These are phyloP conservation scores for Pipra filicauda DNA, from an alignment of 2,113 vertebrate genomes.

Conservation along the genomic window DNA sequence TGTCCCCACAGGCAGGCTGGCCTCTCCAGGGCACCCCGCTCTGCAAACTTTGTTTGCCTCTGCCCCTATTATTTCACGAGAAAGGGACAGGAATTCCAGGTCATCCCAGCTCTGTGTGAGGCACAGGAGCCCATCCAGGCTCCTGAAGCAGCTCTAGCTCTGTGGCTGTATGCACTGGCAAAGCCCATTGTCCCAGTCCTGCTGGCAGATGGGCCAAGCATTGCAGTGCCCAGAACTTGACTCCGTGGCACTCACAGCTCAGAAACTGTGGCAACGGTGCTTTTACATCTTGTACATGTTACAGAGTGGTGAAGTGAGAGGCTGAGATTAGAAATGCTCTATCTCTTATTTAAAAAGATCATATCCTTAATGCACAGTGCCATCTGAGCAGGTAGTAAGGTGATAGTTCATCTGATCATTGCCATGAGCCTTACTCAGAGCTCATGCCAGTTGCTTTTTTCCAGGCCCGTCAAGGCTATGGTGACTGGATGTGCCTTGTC, in stretches of 20 bases:
- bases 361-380: fast-evolving
- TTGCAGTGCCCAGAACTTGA: not conserved
- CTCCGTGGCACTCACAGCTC: not conserved
- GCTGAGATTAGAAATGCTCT: not conserved
- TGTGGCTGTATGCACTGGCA: not conserved
- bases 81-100: not conserved
- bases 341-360: not conserved
- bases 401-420: fast-evolving
- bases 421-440: not conserved
- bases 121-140: not conserved
- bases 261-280: not conserved
- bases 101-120: not conserved
- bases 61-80: fast-evolving
- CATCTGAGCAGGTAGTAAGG: not conserved
- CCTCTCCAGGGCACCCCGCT: fast-evolving
- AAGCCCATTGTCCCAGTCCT: not conserved
- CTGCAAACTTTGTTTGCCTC: not conserved
- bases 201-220: not conserved
- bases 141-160: not conserved
- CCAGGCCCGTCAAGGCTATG: not conserved
- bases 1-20: fast-evolving
- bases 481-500: not conserved
- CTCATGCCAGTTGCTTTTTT: not conserved
- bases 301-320: not conserved
- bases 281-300: fast-evolving